Evolutionary conservation across 2,797 vertebrate species (phyloP).

Genomic region (Ambastaia sidthimunki): DNA sequence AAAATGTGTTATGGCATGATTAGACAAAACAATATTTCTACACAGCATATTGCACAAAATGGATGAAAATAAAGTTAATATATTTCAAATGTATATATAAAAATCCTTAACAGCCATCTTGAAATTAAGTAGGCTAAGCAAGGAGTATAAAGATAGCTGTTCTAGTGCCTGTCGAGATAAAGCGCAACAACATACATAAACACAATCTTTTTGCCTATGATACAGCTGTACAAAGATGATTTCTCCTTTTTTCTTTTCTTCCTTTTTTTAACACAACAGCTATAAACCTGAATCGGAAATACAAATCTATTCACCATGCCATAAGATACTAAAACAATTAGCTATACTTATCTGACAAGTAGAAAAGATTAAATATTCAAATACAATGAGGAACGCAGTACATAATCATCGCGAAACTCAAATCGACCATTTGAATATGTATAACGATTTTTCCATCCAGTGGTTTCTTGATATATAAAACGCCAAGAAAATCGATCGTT

Average conservation of each 20-base stretch:
- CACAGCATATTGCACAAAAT: constrained; percentile 99
- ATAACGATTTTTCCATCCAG: constrained; percentile 85
- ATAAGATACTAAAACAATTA: constrained; percentile 99
- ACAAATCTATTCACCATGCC: constrained; percentile 99
- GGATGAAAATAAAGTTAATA: constrained; percentile 92
- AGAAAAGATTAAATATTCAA: constrained; percentile 99
- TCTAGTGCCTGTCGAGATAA: constrained; percentile 98
- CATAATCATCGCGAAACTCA: constrained; percentile 96
- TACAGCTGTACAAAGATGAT: constrained; percentile 99
- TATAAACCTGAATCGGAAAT: constrained; percentile 99
- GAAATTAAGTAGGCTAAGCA: constrained; percentile 85
- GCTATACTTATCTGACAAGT: constrained; percentile 98
- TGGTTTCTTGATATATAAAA: constrained; percentile 86
- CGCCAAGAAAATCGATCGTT: constrained; percentile 84
- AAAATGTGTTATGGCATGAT: constrained; percentile 86
- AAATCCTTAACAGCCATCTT: constrained; percentile 90
- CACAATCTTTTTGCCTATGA: constrained; percentile 99
- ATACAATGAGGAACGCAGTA: constrained; percentile 99
- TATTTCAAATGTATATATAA: constrained; percentile 85
- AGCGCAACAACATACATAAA: constrained; percentile 98
- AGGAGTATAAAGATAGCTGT: constrained; percentile 88
- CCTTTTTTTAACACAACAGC: constrained; percentile 95
- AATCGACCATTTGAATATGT: constrained; percentile 92
- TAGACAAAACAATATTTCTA: constrained; percentile 91
- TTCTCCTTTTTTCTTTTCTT: constrained; percentile 84